Base-by-base conservation (phyloP, 1,140 invertebrate species). In the Eumaeus atala region DNA sequence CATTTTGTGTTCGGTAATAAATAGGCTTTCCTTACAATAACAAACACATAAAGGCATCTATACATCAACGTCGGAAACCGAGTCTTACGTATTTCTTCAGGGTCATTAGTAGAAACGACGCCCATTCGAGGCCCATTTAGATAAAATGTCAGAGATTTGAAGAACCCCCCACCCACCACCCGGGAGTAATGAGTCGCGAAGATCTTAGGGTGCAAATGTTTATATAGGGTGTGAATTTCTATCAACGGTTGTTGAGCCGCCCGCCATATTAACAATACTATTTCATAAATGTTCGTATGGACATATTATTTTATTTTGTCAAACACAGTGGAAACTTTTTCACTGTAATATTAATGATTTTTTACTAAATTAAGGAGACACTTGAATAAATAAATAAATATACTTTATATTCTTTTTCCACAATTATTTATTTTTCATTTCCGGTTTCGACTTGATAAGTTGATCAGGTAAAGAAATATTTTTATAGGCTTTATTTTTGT, bases 61-160 rank as follows among this genome's bases (percentile, higher is more conserved):
- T 77, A 72, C 67, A 67, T 80, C 76, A 75, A 62, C 70, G 67
- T 68, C 68, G 53, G 50, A 69, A 51, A 51, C 67, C 60, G 59
- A 72, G 70, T 75, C 75, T 79, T 76, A 74, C 69, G 71, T 64
- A 72, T 81, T 84, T 86, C 78, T 86, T 83, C 71, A 62, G 69
- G 74, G 77, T 81, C 80, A 86, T 86, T 86, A 86, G 76, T 64
- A 72, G 67, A 72, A 71, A 80, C 76, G 82, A 72, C 72, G 67
- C 72, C 75, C 80, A 82, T 86, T 84, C 69, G 74, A 67, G 69
- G 74, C 80, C 80, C 83, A 84, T 86, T 86, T 84, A 86, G 83
- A 86, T 86, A 86, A 86, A 86, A 86, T 74, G 83, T 77, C 77
- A 75, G 69, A 86, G 83, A 86, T 86, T 85, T 85, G 75, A 80